These are phyloP conservation scores for Erpobdella octoculata DNA, from an alignment of 2,888 invertebrate genomes.

Conservation along the genomic window DNA sequence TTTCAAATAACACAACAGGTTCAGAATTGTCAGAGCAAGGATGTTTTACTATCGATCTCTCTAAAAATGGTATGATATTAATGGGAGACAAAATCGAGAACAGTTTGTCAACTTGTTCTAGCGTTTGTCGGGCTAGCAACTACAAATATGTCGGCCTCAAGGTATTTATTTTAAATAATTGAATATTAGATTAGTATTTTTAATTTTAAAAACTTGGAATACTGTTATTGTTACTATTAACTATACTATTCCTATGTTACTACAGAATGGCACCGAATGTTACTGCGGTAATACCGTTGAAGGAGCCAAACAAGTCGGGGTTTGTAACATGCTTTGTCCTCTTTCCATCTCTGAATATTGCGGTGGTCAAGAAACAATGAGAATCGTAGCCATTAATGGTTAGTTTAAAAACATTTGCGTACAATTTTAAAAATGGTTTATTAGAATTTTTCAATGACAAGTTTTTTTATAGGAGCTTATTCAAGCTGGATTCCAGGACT, in stretches of 20 bases:
- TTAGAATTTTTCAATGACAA: not conserved
- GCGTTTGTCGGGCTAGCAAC: not conserved
- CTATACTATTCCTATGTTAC: not conserved
- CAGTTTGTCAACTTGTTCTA: not conserved
- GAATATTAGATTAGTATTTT: not conserved
- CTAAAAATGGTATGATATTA: not conserved
- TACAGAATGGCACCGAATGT: slow-evolving; percentile 6
- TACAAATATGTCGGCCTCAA: slow-evolving; percentile 14
- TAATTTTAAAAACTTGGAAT: no score
- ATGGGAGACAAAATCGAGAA: not conserved
- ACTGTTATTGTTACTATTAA: no score
- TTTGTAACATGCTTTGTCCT: not conserved
- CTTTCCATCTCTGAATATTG: not conserved
- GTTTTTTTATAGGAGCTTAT: slow-evolving; percentile 2
- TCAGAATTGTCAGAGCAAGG: slow-evolving; percentile 6
- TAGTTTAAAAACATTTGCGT: not conserved
- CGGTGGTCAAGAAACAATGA: slow-evolving; percentile 6
- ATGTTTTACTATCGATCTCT: not conserved
- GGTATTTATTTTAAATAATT: slow-evolving; percentile 15
- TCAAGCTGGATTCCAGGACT: slow-evolving; percentile 7
- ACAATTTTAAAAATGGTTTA: not conserved
- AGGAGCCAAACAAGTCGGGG: not conserved
- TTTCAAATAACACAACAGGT: no score
- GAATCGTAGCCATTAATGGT: slow-evolving; percentile 11
- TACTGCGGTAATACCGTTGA: slow-evolving; percentile 5